Evolutionary conservation across 2,113 vertebrate species (phyloP).

Genomic region (Myocastor coypus): DNA sequence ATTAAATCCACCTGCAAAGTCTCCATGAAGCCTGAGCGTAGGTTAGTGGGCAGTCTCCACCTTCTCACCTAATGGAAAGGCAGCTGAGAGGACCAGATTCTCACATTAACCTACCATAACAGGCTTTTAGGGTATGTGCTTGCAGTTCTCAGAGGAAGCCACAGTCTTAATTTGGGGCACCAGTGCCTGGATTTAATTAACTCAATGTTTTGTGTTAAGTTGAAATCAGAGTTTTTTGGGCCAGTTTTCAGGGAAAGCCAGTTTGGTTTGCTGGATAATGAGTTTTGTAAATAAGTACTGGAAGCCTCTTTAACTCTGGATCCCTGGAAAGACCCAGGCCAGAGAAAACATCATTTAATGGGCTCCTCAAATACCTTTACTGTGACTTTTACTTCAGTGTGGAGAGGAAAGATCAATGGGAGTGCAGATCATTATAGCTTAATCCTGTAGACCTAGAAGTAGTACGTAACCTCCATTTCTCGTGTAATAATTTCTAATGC

Average conservation of each 20-base stretch:
- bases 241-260: constrained; percentile 36
- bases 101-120: constrained; percentile 32
- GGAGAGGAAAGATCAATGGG: background rate
- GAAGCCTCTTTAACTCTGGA: background rate
- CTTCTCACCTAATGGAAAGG: constrained; percentile 78
- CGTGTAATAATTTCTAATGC: constrained; percentile 18
- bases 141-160: constrained; percentile 52
- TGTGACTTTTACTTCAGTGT: constrained; percentile 29
- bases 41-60: background rate
- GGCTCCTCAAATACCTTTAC: background rate
- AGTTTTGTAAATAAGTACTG: constrained; percentile 58
- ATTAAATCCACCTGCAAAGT: constrained; percentile 53
- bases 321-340: background rate
- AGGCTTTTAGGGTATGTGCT: constrained; percentile 62
- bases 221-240: constrained; percentile 46
- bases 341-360: constrained; percentile 7
- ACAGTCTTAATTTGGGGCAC: constrained; percentile 37
- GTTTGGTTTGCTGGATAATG: constrained; percentile 46
- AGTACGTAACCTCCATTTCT: background rate
- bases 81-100: background rate
- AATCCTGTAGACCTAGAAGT: background rate
- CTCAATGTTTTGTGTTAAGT: constrained; percentile 32
- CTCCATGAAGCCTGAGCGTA: background rate
- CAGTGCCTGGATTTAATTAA: constrained; percentile 47
- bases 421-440: background rate